Conservation (phyloP, 2,797 vertebrate species). For the Anniella stebbinsi region DNA sequence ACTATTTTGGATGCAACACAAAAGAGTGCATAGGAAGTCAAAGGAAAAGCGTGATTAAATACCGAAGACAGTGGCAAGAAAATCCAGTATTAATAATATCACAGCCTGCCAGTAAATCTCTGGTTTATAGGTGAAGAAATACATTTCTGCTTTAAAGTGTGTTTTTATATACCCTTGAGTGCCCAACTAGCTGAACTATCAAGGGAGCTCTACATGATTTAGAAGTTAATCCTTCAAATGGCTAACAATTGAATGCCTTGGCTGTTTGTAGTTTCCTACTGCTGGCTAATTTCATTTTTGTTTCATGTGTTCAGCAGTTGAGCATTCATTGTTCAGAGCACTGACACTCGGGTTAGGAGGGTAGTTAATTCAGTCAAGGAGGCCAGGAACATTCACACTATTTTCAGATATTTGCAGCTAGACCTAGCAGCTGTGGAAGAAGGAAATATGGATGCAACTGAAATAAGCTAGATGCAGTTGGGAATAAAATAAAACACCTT, state of each 20-base stretch:
- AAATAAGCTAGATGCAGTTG: not conserved
- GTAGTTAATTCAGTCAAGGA: constrained; percentile 81
- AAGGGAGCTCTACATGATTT: constrained; percentile 83
- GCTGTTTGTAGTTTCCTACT: constrained; percentile 81
- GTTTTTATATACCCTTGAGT: constrained; percentile 83
- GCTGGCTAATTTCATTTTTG: constrained; percentile 84
- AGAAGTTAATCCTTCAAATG: constrained; percentile 87
- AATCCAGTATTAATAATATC: constrained; percentile 81
- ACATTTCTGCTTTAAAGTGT: constrained; percentile 82
- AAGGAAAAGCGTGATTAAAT: constrained; percentile 77
- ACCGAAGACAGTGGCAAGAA: constrained; percentile 70
- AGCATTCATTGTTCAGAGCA: constrained; percentile 77
- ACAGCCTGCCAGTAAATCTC: constrained; percentile 80
- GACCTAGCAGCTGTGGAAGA: constrained; percentile 48
- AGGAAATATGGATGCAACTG: not conserved
- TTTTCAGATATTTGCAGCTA: constrained; percentile 57
- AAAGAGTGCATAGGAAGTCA: constrained; percentile 60
- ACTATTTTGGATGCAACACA: constrained; percentile 56
- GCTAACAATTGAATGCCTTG: constrained; percentile 82
- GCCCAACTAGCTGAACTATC: constrained; percentile 82
- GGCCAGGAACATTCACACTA: constrained; percentile 62
- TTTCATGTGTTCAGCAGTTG: constrained; percentile 78
- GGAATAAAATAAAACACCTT: not conserved
- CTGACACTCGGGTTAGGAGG: constrained; percentile 77
- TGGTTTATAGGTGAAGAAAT: constrained; percentile 82